phyloP scores from a whole-genome alignment of 2,797 vertebrate genomes.

The Schizopygopsis pylzovi region DNA sequence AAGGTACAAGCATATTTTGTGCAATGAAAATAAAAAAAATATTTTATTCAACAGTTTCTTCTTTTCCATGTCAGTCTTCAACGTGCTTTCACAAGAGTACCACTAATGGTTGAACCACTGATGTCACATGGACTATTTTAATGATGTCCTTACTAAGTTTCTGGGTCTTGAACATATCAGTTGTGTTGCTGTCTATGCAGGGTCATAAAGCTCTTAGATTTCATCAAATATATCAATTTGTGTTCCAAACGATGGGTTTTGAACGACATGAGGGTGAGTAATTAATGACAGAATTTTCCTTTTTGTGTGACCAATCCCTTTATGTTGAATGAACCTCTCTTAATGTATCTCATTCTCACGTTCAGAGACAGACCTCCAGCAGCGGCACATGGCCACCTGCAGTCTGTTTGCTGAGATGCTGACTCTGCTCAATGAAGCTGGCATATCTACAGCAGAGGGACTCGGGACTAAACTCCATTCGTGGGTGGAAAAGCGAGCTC shows the following conservation, averaged over 20 bases:
- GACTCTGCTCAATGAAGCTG: slow-evolving; percentile 88
- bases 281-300: neutral
- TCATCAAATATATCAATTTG: neutral
- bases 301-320: neutral
- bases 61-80: too few relatives aligned
- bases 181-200: neutral
- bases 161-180: neutral
- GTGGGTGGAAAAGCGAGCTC: slow-evolving; percentile 87
- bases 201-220: neutral
- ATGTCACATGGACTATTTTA: neutral
- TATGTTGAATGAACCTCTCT: neutral
- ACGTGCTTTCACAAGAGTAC: too few relatives aligned
- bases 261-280: neutral
- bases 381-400: slow-evolving; percentile 91
- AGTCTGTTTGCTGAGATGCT: slow-evolving; percentile 89
- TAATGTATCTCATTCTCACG: neutral
- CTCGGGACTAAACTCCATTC: slow-evolving; percentile 82
- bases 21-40: too few relatives aligned
- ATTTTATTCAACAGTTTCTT: too few relatives aligned
- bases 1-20: too few relatives aligned
- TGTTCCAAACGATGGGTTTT: neutral
- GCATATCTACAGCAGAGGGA: slow-evolving; percentile 86
- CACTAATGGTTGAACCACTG: neutral
- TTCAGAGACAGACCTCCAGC: slow-evolving; percentile 86
- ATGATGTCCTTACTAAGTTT: neutral